These are phyloP conservation scores for Puffinus mauretanicus DNA, from an alignment of 2,113 vertebrate genomes.

Conservation along the genomic window DNA sequence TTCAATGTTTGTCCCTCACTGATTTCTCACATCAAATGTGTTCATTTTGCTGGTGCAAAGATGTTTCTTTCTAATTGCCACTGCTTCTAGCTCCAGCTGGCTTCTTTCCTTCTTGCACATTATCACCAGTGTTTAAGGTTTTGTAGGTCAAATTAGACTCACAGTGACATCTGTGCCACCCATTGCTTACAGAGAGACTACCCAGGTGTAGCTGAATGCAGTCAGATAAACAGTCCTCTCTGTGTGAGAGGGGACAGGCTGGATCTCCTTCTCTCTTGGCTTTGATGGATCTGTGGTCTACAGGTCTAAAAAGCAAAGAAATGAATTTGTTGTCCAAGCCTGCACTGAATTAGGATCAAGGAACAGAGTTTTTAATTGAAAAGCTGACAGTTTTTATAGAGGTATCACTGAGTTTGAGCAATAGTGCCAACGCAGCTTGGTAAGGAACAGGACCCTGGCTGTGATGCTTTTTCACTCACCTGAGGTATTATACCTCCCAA, in stretches of 20 bases:
- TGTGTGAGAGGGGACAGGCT: not conserved
- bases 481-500: not conserved
- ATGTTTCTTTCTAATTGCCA: constrained; percentile 23
- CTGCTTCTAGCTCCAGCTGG: constrained; percentile 33
- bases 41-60: constrained; percentile 8
- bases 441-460: not conserved
- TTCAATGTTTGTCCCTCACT: not conserved
- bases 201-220: not conserved
- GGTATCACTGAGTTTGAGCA: not conserved
- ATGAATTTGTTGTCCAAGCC: not conserved
- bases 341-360: not conserved
- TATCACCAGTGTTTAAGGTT: constrained; percentile 41
- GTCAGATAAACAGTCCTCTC: not conserved
- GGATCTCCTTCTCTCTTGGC: not conserved
- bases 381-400: not conserved
- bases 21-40: constrained; percentile 6
- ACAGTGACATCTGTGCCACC: not conserved
- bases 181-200: not conserved
- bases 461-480: not conserved
- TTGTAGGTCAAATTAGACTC: constrained; percentile 16
- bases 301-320: not conserved
- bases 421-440: not conserved
- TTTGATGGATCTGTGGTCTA: not conserved
- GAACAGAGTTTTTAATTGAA: not conserved
- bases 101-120: constrained; percentile 12